Evolutionary conservation across 2,113 vertebrate species (phyloP).

Genomic region (Chrysochloris asiatica): DNA sequence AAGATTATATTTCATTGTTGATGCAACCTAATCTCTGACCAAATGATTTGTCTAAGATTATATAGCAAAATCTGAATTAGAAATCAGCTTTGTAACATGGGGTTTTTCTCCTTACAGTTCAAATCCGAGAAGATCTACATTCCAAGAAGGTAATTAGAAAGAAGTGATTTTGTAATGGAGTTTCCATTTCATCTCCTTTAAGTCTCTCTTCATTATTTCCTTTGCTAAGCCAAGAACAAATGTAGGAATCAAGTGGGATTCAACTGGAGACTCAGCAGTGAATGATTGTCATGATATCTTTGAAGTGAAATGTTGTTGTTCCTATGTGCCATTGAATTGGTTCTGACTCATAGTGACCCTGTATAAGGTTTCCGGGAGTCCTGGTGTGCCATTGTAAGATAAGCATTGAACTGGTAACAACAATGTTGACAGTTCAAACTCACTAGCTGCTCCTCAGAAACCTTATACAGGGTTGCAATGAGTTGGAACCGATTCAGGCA

Average conservation of each 20-base stretch:
- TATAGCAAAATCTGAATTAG: neutral
- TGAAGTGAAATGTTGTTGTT: conserved; percentile 45
- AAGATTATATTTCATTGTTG: neutral
- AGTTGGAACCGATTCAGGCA: too few species aligned
- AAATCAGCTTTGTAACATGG: neutral
- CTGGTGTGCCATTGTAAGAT: too few species aligned
- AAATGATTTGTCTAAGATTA: neutral
- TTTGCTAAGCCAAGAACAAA: conserved; percentile 7
- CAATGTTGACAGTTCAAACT: too few species aligned
- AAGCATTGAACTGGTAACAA: too few species aligned
- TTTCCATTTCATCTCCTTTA: neutral
- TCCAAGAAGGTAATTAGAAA: conserved; percentile 15
- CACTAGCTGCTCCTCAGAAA: too few species aligned
- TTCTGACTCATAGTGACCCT: too few species aligned
- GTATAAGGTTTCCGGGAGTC: too few species aligned
- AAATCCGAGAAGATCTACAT: neutral
- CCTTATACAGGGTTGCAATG: too few species aligned
- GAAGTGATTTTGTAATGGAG: neutral
- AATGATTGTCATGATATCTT: neutral
- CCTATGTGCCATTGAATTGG: too few species aligned
- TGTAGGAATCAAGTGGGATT: neutral
- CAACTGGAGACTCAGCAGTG: neutral
- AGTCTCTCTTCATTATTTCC: conserved; percentile 19
- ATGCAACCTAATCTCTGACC: neutral
- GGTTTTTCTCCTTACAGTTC: neutral